phyloP scores from a whole-genome alignment of 2,113 vertebrate genomes.

The Oryctolagus cuniculus region DNA sequence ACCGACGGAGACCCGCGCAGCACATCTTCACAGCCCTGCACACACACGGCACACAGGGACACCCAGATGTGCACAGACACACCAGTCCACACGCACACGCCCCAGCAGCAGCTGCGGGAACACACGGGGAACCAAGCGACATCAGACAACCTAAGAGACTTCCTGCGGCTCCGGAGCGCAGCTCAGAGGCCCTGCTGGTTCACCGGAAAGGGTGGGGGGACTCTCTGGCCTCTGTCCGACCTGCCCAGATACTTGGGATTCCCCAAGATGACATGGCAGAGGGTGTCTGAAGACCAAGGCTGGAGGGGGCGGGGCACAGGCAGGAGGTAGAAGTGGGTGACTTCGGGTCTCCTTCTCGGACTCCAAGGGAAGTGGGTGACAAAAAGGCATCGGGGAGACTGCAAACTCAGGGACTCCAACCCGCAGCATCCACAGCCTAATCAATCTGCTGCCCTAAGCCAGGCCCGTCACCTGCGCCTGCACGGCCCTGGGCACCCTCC shows the following conservation, averaged over 20 bases:
- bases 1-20: background rate
- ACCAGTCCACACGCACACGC: background rate
- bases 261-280: background rate
- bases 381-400: background rate
- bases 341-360: background rate
- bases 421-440: background rate
- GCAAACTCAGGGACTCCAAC: background rate
- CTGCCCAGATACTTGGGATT: conserved; percentile 38
- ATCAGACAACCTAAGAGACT: conserved; percentile 8
- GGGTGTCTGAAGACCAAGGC: conserved; percentile 13
- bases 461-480: background rate
- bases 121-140: background rate
- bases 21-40: no score
- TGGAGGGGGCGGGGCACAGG: background rate
- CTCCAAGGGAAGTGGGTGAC: background rate
- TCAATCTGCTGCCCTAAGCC: background rate
- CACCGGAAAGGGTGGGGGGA: background rate
- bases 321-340: background rate
- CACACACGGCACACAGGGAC: background rate
- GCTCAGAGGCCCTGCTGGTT: background rate
- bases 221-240: background rate
- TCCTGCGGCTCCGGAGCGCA: background rate
- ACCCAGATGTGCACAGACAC: background rate
- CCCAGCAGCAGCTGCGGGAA: background rate
- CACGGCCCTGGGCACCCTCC: background rate